Conservation (phyloP, 2,113 vertebrate genomes). For the Anarrhichthys ocellatus region DNA sequence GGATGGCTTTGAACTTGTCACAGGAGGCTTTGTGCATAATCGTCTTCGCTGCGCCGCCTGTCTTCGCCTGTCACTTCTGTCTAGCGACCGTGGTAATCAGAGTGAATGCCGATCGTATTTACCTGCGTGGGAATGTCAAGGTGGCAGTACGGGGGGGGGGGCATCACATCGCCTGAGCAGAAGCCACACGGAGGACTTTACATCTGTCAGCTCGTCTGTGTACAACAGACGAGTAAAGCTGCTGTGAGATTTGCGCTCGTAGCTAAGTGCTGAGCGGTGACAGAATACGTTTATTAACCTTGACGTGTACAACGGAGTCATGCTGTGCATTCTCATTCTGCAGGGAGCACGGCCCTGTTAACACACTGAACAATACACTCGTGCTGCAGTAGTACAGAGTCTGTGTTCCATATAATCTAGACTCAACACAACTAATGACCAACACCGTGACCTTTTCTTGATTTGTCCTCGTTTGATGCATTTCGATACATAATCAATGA, state of each 20-base stretch:
- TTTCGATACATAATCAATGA: constrained; percentile 13
- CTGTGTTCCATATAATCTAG: constrained; percentile 1
- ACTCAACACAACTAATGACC: background rate
- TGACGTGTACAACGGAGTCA: constrained; percentile 42
- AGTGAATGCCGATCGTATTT: constrained; percentile 29
- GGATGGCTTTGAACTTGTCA: constrained; percentile 60
- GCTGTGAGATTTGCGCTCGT: constrained; percentile 31
- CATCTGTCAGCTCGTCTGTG: constrained; percentile 51
- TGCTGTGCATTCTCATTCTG: constrained; percentile 36
- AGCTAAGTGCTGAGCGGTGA: constrained; percentile 32
- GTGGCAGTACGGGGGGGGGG: background rate
- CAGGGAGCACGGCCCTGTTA: constrained; percentile 5
- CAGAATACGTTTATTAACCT: constrained; percentile 43
- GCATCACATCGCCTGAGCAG: constrained; percentile 12
- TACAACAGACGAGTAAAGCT: constrained; percentile 40
- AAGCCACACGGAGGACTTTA: constrained; percentile 38
- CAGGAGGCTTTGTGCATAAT: constrained; percentile 53
- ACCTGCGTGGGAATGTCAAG: constrained; percentile 45
- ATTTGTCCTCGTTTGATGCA: background rate
- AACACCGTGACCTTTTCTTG: constrained; percentile 6
- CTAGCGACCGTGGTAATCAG: constrained; percentile 27
- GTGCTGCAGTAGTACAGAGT: background rate
- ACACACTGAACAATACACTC: constrained; percentile 13
- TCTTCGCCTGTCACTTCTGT: constrained; percentile 52
- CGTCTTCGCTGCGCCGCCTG: constrained; percentile 37